phyloP scores from a whole-genome alignment of 2,797 vertebrate species.

The Tokudaia muenninki region DNA sequence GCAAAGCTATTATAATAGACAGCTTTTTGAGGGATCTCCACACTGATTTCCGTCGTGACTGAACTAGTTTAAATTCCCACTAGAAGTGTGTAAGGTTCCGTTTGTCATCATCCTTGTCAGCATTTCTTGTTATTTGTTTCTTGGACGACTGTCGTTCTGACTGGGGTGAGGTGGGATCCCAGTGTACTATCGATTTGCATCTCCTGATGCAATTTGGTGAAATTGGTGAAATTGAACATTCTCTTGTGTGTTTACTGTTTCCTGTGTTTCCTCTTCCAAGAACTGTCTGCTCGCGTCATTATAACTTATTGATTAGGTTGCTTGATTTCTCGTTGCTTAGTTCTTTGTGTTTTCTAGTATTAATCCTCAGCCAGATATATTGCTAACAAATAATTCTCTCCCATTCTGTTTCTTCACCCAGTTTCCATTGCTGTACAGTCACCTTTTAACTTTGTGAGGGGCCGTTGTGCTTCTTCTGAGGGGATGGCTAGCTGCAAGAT shows the following conservation, averaged over 20 bases:
- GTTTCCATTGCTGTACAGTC: not conserved
- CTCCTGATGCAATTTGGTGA: too few relatives aligned
- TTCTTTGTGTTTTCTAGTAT: not conserved
- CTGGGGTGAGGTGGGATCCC: not conserved
- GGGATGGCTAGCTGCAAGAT: too few relatives aligned
- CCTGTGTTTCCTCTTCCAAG: not conserved
- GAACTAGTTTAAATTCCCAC: not conserved
- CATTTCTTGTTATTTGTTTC: not conserved
- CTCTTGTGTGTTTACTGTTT: not conserved
- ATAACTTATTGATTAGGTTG: not conserved
- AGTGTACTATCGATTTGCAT: not conserved
- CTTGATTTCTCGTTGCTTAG: not conserved
- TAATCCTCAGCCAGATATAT: not conserved
- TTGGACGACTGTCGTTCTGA: not conserved
- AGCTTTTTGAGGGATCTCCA: not conserved
- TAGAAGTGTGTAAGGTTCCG: not conserved
- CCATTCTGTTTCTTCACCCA: not conserved
- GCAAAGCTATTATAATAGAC: not conserved
- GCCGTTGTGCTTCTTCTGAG: not conserved
- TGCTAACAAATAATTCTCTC: not conserved
- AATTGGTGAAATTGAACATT: not conserved
- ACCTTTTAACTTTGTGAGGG: not conserved
- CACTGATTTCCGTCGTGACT: not conserved
- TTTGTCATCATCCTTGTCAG: not conserved
- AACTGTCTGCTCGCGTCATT: not conserved